Base-by-base conservation (phyloP, 2,797 vertebrate species). In the Ctenopoma kingsleyae region DNA sequence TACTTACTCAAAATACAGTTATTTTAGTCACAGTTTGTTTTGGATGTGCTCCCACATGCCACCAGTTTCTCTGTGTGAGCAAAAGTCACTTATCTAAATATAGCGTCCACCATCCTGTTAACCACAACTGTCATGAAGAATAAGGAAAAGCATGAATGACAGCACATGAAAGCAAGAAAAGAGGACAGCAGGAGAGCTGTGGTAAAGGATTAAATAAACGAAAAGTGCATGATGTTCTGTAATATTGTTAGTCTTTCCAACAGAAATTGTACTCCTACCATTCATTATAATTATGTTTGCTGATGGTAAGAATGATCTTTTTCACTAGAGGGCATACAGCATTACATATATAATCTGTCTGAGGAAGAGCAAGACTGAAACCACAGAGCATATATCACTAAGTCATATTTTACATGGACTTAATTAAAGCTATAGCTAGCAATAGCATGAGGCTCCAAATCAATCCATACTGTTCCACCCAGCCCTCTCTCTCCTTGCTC, bases 21-120 rank as follows among this genome's bases (percentile, higher is more conserved):
- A 58, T 76, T 58, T 49, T 52, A 53, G 58, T 73, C 38, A 59
- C 15, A 6, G 17, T 17, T 63, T 13, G 23, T 47, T 59, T 46
- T 58, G 41, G 43, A 66, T 71, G 43, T 16, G 27, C 22, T 58
- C 27, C 55, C 23, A 71, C 43, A 65, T 66, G 35, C n/a, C 12
- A 59, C n/a, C 6, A 19, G 23, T 40, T 4, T 71, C 32, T 11
- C n/a, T 27, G 19, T 72, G 30, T 65, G 55, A 64, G 25, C 63
- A 20, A 77, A 80, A 78, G 57, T 51, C 62, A 68, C 20, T 20
- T 4, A 17, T 67, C 67, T 75, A 77, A 80, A 85, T 76, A 74
- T 65, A 76, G 62, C 41, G 40, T 32, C 8, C 43, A 57, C 6
- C 23, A 61, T 55, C 27, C 20, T 15, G 55, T 53, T 54, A 63